Evolutionary conservation across 2,113 vertebrate genomes (phyloP).

Genomic region (Pagrus major): DNA sequence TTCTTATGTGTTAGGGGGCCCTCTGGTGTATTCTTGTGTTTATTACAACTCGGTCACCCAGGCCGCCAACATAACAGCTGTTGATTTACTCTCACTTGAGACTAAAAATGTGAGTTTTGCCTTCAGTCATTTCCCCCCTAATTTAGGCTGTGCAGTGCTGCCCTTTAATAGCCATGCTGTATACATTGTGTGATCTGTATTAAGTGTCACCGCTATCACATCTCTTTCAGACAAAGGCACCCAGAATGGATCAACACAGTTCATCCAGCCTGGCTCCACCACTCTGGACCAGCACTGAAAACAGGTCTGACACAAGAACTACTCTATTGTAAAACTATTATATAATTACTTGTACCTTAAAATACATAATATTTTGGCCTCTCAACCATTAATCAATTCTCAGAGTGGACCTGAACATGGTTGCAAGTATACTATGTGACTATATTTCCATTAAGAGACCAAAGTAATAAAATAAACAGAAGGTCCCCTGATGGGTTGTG

Average conservation of each 20-base stretch:
- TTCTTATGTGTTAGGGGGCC: neutral
- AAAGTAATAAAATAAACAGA: no score
- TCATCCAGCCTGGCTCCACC: neutral
- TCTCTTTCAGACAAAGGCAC: constrained; percentile 21
- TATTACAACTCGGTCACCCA: neutral
- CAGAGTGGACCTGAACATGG: neutral
- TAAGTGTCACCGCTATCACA: neutral
- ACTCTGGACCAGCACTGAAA: neutral
- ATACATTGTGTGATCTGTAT: neutral
- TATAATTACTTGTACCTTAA: neutral
- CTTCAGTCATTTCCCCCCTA: no score
- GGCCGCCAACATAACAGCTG: neutral
- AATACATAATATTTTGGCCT: neutral
- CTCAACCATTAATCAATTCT: neutral
- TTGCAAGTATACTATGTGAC: neutral
- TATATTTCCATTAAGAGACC: no score
- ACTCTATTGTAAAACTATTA: neutral
- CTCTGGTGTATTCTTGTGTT: constrained; percentile 28
- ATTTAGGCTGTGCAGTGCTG: neutral
- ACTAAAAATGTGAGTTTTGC: neutral
- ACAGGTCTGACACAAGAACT: neutral
- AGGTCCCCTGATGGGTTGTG: no score
- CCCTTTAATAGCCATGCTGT: neutral
- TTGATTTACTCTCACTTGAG: neutral
- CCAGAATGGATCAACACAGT: neutral